These are phyloP conservation scores for Nemapogon koenigi DNA, from an alignment of 2,888 invertebrate species.

Conservation along the genomic window DNA sequence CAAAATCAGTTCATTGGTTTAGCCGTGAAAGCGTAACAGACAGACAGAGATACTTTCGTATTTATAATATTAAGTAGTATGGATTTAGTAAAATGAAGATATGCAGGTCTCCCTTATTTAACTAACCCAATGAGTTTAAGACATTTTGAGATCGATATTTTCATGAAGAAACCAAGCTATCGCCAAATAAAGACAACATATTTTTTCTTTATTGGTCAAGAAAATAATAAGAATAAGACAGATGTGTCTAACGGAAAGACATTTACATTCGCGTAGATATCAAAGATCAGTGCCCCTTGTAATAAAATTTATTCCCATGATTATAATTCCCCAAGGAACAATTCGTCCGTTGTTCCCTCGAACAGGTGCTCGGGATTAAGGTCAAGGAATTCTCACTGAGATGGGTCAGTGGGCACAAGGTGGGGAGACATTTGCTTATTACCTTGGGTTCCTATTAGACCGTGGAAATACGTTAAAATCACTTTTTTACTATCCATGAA, in stretches of 20 bases:
- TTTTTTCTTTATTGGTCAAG: too few relatives aligned
- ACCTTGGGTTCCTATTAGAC: slow-evolving; percentile 30
- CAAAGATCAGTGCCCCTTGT: slow-evolving; percentile 13
- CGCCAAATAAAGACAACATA: too few relatives aligned
- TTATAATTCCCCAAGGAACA: slow-evolving; percentile 43
- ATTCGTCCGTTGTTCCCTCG: slow-evolving; percentile 27
- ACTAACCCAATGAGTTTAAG: too few relatives aligned
- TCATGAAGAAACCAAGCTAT: too few relatives aligned
- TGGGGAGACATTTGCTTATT: slow-evolving; percentile 14
- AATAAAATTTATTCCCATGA: slow-evolving; percentile 44
- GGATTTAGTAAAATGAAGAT: too few relatives aligned
- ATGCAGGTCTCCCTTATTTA: too few relatives aligned
- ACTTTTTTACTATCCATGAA: too few relatives aligned
- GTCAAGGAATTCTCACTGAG: slow-evolving; percentile 54
- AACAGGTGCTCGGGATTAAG: slow-evolving; percentile 55
- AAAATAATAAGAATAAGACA: background rate
- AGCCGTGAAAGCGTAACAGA: too few relatives aligned
- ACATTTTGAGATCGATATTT: too few relatives aligned
- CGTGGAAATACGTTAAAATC: slow-evolving; percentile 50
- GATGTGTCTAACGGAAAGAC: slow-evolving; percentile 1
- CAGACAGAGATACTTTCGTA: too few relatives aligned
- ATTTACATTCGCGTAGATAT: background rate
- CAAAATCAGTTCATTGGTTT: too few relatives aligned
- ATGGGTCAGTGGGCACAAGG: slow-evolving; percentile 43
- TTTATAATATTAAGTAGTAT: too few relatives aligned